Evolutionary conservation across 2,888 invertebrate genomes (phyloP).

Genomic region (Stegophylla sp.): DNA sequence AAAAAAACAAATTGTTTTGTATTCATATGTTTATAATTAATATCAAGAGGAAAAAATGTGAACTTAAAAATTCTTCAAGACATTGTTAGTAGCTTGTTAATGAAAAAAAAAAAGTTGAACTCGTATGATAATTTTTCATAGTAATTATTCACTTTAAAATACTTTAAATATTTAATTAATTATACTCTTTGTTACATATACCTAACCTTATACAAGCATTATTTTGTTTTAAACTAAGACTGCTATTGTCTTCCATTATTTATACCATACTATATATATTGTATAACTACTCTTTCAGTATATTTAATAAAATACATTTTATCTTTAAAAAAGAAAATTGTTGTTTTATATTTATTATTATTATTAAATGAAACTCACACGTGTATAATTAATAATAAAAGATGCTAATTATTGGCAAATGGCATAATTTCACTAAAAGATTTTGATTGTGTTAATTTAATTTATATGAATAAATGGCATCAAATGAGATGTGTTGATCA

Average conservation of each 20-base stretch:
- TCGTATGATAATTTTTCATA: conserved; percentile 12
- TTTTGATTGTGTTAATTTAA: no score
- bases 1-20: conserved; percentile 28
- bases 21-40: conserved; percentile 49
- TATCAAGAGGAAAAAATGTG: background rate
- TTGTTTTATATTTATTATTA: no score
- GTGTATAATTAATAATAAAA: no score
- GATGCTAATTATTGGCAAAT: no score
- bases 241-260: conserved; percentile 52
- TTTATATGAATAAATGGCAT: no score
- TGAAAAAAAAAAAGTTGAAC: background rate
- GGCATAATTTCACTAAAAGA: no score
- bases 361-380: background rate
- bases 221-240: conserved; percentile 34
- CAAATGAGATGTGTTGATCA: no score
- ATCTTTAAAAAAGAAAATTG: conserved; percentile 17
- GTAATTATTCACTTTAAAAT: conserved; percentile 32
- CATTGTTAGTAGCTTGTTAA: conserved; percentile 20
- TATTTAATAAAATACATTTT: conserved; percentile 47
- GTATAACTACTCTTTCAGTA: conserved; percentile 42
- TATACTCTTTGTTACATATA: conserved; percentile 28
- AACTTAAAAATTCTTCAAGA: background rate
- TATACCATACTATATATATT: conserved; percentile 35
- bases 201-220: background rate
- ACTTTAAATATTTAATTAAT: conserved; percentile 18